Evolutionary conservation across 2,797 vertebrate genomes (phyloP), one percentile per base, ranked within the genome.

Genomic region (Crenuchus spilurus): DNA sequence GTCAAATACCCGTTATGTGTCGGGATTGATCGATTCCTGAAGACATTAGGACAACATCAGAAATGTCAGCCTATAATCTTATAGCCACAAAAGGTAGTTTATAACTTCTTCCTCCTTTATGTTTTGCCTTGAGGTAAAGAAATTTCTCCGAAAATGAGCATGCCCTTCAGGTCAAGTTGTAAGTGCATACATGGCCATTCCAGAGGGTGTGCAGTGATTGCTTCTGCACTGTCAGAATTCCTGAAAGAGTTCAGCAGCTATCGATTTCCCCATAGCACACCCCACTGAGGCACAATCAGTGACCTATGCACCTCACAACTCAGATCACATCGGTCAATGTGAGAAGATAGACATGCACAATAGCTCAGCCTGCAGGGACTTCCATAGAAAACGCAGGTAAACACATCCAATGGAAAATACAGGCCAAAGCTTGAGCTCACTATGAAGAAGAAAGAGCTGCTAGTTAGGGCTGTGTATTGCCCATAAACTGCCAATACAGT

Each of bases 151-250:
- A 18, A 63, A 72, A 55, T 44, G 28, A 70, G 63, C n/a, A n/a
- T 24, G 18, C 26, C 60, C n/a, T 69, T n/a, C 6, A 14, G 54
- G 20, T 58, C 20, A 39, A 18, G 14, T n/a, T 62, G 57, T 37
- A 61, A 48, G 54, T 37, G 63, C 31, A 61, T 35, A 14, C 52
- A 61, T 48, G 41, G 24, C 41, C 41, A 63, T 66, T n/a, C n/a
- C 35, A 72, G 26, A 14, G 14, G 20, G 37, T 28, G 16, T 35
- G 61, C 2, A 31, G 57, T 63, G 24, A 65, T 51, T 71, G 60
- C 24, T 26, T 42, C 16, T 13, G 55, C n/a, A 20, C 63, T 73
- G 46, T 73, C 44, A 69, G 64, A 74, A 74, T n/a, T n/a, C 72
- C 46, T 57, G 55, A 20, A 26, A 9, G 64, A 74, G 46, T 58